Evolutionary conservation across 53 echinoderm and acorn worm genomes (phyloP), one percentile per base, ranked within the genome.

Genomic region (Luidia sarsii): DNA sequence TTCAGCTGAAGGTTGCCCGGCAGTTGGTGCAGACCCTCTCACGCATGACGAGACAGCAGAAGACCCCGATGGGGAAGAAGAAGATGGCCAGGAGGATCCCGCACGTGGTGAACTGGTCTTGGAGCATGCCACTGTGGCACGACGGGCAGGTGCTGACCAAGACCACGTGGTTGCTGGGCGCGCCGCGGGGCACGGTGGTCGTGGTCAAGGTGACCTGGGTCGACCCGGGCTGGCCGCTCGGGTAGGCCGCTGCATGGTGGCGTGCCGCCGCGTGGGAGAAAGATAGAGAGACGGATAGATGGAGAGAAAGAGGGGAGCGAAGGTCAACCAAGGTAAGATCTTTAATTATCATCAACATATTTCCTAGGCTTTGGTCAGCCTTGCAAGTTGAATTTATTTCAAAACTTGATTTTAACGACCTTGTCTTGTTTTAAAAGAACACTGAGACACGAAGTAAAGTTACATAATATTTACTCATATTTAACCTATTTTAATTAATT

Each of bases 41-140:
- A 7, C 41, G 49, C 65, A 65, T 66, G 21, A 81, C 46, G n/a
- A 81, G 20, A 29, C 75, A 75, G 59, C 57, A 75, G 10, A 75
- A 6, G 45, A 75, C 14, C 13, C 75, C 75, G 22, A 50, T 27
- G 14, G 75, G 75, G 59, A 75, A 75, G 28, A 24, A 75, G 38
- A 75, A 75, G 23, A 75, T 37, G 25, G 59, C 75, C 43, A 75
- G 57, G 5, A 75, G 23, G 75, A 75, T 39, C 2, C 75, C 75
- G 10, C 27, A 3, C n/a, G 21, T 30, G n/a, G 3, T 25, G 75
- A 75, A 75, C 21, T 38, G 38, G 10, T 75, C 33, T 10, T 31
- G 0, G 57, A 75, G 39, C 10, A 75, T 59, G 4, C 75, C 75
- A 14, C 39, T 28, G 13, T 41, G 57, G 57, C 75, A 75, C 24